These are phyloP conservation scores for Ophiodon elongatus DNA, from an alignment of 2,113 vertebrate species.

Conservation along the genomic window DNA sequence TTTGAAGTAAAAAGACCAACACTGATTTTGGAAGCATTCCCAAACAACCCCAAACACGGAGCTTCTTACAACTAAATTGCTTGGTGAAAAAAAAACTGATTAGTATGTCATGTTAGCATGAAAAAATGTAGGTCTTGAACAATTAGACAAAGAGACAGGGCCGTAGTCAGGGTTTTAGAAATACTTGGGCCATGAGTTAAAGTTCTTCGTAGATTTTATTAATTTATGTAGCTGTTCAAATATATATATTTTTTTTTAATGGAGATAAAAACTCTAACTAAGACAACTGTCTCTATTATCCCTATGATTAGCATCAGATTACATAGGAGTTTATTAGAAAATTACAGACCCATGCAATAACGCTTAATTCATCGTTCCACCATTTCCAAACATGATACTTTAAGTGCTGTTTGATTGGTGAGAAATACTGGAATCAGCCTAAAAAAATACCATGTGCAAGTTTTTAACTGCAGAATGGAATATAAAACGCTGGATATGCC, in stretches of 20 bases:
- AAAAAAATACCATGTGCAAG: background rate
- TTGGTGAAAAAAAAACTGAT: slow-evolving; percentile 27
- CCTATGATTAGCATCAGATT: background rate
- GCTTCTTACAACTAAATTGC: background rate
- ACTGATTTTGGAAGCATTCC: slow-evolving; percentile 48
- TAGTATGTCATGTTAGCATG: background rate
- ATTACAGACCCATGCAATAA: background rate
- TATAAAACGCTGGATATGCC: background rate
- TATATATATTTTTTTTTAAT: background rate
- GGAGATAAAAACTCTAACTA: background rate
- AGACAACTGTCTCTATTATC: background rate
- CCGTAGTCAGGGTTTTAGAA: background rate
- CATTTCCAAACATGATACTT: background rate
- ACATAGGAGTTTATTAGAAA: background rate
- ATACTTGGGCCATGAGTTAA: background rate
- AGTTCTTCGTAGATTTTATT: background rate
- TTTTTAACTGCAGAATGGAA: background rate
- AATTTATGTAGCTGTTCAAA: background rate
- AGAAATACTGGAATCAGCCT: background rate
- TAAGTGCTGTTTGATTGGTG: background rate
- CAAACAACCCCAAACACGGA: slow-evolving; percentile 35
- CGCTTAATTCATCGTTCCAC: background rate
- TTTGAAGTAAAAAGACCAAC: slow-evolving; percentile 46
- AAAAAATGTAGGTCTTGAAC: slow-evolving; percentile 19
- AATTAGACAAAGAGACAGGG: slow-evolving; percentile 11